Percentiles rank a stretch among this genome's conserved stretches.
These are phyloP conservation scores for Chironex yamaguchii DNA, from an alignment of 30 jellyfish, hydroid and myxozoan genomes.

Conservation along the genomic window DNA sequence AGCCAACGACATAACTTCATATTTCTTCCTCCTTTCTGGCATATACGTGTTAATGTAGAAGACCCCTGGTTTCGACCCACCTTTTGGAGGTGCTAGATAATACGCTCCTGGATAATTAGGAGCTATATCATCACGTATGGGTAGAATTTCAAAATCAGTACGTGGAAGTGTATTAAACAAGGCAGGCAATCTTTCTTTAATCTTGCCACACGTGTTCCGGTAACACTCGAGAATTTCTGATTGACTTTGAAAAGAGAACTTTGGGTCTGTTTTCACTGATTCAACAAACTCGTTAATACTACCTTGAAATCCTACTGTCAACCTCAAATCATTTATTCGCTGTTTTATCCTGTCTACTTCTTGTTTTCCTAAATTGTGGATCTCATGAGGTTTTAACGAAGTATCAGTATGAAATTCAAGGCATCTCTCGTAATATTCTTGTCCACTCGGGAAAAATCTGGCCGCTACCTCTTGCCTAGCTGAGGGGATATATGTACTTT, in stretches of 20 bases:
- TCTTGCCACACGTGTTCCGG: conserved; percentile 37
- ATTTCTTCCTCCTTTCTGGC: conserved; percentile 72
- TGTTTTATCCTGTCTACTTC: conserved; percentile 80
- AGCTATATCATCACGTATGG: conserved; percentile 87
- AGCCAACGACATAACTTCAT: conserved; percentile 83
- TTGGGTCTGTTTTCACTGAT: conserved; percentile 60
- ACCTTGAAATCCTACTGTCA: conserved; percentile 73
- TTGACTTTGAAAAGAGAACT: conserved; percentile 61
- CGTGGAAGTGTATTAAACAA: conserved; percentile 62
- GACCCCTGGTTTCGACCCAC: conserved; percentile 89
- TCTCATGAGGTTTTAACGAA: conserved; percentile 63
- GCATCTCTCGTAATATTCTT: conserved; percentile 75
- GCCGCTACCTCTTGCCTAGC: conserved; percentile 64
- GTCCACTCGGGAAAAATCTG: conserved; percentile 69
- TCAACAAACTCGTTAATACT: conserved; percentile 52
- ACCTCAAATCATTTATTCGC: conserved; percentile 66
- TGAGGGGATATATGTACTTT: conserved; percentile 53
- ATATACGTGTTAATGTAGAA: conserved; percentile 79
- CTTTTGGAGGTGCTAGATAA: conserved; percentile 82
- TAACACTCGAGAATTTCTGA: conserved; percentile 73
- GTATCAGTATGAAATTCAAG: conserved; percentile 89
- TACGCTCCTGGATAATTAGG: conserved; percentile 92
- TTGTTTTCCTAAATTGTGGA: conserved; percentile 70
- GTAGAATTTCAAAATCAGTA: conserved; percentile 42
- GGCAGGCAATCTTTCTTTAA: conserved; percentile 42